Percentiles rank a stretch among this genome's conserved stretches.
Evolutionary conservation across 2,113 vertebrate genomes (phyloP).

Genomic region (Melozone crissalis): DNA sequence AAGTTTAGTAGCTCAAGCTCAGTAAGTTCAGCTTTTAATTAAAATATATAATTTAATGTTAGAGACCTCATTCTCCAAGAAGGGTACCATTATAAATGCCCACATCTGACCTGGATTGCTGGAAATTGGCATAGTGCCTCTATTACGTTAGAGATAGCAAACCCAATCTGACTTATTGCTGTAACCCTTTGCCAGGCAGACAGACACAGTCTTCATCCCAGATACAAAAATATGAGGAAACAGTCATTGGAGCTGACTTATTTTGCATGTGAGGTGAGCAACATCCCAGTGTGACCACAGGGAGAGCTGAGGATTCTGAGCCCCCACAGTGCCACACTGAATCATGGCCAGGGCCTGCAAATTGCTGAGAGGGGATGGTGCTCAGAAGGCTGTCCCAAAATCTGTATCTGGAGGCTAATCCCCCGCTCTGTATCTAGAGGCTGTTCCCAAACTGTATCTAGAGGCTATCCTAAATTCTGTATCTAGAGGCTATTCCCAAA

Average conservation of each 20-base stretch:
- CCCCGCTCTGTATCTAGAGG: too few relatives aligned
- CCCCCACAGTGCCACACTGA: neutral
- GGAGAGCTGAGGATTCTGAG: neutral
- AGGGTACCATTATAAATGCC: neutral
- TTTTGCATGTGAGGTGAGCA: neutral
- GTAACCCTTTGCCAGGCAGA: neutral
- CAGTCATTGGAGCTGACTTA: neutral
- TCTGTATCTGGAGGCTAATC: neutral
- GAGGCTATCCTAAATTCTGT: neutral
- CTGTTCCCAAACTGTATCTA: too few relatives aligned
- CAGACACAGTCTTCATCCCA: neutral
- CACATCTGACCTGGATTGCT: neutral
- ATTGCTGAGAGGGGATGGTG: neutral
- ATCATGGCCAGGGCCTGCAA: neutral
- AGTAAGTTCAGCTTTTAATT: slow-evolving; percentile 58
- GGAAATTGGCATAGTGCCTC: slow-evolving; percentile 51
- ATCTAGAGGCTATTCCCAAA: neutral
- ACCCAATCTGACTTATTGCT: neutral
- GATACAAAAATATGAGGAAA: neutral
- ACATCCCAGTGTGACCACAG: neutral
- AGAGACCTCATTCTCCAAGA: neutral
- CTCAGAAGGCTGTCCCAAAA: neutral
- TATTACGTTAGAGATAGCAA: slow-evolving; percentile 19
- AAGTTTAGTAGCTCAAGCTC: slow-evolving; percentile 1
- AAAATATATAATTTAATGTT: slow-evolving; percentile 52